Evolutionary conservation across 2,888 invertebrate genomes (phyloP).

Genomic region (Trypoxylon attenuatum): DNA sequence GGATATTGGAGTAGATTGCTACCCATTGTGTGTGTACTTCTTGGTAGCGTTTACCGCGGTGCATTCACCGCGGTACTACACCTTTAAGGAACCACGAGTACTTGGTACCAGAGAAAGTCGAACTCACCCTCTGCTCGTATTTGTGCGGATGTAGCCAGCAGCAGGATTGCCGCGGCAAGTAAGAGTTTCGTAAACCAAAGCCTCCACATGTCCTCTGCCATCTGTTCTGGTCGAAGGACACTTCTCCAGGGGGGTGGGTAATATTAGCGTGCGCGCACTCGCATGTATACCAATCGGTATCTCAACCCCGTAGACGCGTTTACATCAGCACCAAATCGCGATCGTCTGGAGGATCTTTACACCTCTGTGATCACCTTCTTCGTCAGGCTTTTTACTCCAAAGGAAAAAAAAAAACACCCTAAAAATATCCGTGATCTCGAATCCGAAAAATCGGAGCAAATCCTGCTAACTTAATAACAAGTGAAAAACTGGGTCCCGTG

Average conservation of each 20-base stretch:
- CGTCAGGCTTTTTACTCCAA: no score
- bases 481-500: no score
- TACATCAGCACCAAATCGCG: slow-evolving; percentile 42
- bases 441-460: no score
- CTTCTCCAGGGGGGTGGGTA: slow-evolving; percentile 8
- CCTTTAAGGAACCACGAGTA: no score
- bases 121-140: slow-evolving; percentile 45
- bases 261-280: slow-evolving; percentile 31
- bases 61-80: no score
- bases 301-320: slow-evolving; percentile 12
- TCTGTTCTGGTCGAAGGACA: slow-evolving; percentile 33
- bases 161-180: slow-evolving; percentile 29
- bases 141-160: slow-evolving; percentile 5
- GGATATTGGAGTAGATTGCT: no score
- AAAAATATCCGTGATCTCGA: no score
- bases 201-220: slow-evolving; percentile 61
- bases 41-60: no score
- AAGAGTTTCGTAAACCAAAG: slow-evolving; percentile 61
- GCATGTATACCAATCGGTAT: slow-evolving; percentile 31
- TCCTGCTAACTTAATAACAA: no score
- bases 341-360: not conserved
- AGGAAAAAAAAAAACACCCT: no score
- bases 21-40: no score
- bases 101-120: not conserved
- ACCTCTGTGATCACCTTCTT: slow-evolving; percentile 16